A percentile compares a stretch with the other conserved stretches of the same genome.
Evolutionary conservation across 2,888 invertebrate species (phyloP).

Genomic region (Amphiduros pacificus): DNA sequence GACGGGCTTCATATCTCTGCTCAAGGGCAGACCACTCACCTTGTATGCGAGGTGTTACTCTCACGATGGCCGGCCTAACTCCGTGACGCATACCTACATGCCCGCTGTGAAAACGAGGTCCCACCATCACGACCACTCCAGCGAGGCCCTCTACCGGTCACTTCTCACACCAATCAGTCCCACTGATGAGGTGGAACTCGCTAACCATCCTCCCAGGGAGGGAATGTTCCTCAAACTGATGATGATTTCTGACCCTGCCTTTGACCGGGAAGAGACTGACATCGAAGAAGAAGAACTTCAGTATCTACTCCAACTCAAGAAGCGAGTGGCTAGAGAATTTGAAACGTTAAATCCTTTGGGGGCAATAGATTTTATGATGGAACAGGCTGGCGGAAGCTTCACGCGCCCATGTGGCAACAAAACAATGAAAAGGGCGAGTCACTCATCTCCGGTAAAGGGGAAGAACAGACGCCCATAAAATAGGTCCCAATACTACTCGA

Average conservation of each 20-base stretch:
- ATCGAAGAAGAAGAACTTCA: constrained; percentile 13
- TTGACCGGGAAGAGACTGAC: neutral
- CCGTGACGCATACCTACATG: neutral
- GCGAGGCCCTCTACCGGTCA: neutral
- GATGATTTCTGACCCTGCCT: constrained; percentile 11
- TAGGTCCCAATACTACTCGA: too few relatives aligned
- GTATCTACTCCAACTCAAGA: constrained; percentile 6
- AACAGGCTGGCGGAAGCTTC: constrained; percentile 3
- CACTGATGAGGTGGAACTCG: neutral
- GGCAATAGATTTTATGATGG: constrained; percentile 3
- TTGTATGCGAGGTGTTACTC: neutral
- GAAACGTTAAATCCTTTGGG: constrained; percentile 4
- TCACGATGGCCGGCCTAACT: neutral
- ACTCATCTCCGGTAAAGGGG: too few relatives aligned
- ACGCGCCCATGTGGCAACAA: too few relatives aligned
- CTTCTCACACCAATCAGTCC: neutral
- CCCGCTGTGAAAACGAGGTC: neutral
- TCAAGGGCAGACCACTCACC: neutral
- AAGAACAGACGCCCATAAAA: too few relatives aligned
- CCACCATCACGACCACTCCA: neutral
- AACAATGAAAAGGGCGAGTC: too few relatives aligned
- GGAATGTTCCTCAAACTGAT: constrained; percentile 15
- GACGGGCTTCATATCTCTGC: neutral
- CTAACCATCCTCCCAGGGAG: constrained; percentile 3
- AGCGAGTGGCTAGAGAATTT: constrained; percentile 10